Conservation (phyloP, 2,113 vertebrate genomes). For the Physeter macrocephalus region DNA sequence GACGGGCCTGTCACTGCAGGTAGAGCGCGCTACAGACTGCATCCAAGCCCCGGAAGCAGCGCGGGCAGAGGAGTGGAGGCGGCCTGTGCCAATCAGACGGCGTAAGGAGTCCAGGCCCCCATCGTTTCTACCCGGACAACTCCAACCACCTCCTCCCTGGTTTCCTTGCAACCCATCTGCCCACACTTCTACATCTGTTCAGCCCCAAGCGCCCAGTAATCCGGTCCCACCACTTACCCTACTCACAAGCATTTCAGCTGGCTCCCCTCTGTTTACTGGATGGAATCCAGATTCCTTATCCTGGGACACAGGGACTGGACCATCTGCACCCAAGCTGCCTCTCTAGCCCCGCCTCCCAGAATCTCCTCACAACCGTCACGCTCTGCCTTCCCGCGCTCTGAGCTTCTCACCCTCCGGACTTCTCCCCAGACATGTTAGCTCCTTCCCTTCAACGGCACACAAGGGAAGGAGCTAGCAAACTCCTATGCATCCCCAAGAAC, state of each 20-base stretch:
- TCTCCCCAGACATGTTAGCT: neutral
- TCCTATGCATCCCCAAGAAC: neutral
- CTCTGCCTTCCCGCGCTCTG: neutral
- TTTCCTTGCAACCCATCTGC: neutral
- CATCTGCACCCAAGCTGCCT: neutral
- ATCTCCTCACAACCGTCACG: neutral
- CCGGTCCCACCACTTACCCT: neutral
- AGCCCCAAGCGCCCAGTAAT: neutral
- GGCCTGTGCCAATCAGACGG: neutral
- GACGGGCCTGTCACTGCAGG: neutral
- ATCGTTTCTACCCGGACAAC: neutral
- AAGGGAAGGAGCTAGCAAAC: neutral
- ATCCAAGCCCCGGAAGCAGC: fast-evolving
- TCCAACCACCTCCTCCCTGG: neutral
- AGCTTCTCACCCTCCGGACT: neutral
- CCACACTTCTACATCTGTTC: neutral
- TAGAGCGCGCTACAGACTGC: neutral
- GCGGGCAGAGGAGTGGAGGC: neutral
- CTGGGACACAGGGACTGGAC: neutral
- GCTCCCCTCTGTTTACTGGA: neutral
- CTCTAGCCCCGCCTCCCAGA: neutral
- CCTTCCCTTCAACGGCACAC: neutral
- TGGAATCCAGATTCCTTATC: neutral
- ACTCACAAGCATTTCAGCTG: neutral
- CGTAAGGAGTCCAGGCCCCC: neutral